phyloP scores from a whole-genome alignment of 30 jellyfish, hydroid and myxozoan genomes.

The Nemopilema nomurai region DNA sequence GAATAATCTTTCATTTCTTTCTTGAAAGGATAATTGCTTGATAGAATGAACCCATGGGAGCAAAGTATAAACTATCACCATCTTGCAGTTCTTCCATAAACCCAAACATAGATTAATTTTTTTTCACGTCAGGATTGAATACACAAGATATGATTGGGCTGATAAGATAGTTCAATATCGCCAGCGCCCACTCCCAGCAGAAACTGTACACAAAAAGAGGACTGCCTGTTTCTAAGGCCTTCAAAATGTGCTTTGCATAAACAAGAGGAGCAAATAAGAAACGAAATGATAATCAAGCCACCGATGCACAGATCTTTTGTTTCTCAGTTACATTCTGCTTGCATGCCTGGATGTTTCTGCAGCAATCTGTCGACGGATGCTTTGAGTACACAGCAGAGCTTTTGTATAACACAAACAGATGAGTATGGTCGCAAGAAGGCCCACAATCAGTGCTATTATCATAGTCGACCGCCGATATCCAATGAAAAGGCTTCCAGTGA shows the following conservation, averaged over 20 bases:
- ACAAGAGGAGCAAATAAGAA: not conserved
- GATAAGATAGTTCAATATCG: not conserved
- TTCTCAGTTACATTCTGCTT: not conserved
- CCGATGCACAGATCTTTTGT: constrained; percentile 1
- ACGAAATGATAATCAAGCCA: constrained; percentile 10
- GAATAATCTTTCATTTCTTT: no score
- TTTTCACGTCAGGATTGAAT: not conserved
- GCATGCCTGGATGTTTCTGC: not conserved
- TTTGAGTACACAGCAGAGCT: not conserved
- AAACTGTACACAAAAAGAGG: not conserved
- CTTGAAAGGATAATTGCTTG: no score
- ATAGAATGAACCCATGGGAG: no score
- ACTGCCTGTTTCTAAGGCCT: not conserved
- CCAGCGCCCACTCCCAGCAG: constrained; percentile 14
- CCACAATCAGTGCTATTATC: constrained; percentile 1
- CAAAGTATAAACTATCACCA: no score
- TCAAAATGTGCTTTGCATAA: not conserved
- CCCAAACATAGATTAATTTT: not conserved
- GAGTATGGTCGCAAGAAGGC: not conserved
- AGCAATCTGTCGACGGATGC: constrained; percentile 1
- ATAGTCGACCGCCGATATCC: no score
- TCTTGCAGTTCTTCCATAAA: no score
- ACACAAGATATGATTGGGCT: constrained; percentile 20
- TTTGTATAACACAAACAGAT: constrained; percentile 5
- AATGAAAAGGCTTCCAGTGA: no score